A percentile compares a stretch with the other conserved stretches of the same genome.
These are phyloP conservation scores for Athalia rosae DNA, from an alignment of 2,888 invertebrate species.

Conservation along the genomic window DNA sequence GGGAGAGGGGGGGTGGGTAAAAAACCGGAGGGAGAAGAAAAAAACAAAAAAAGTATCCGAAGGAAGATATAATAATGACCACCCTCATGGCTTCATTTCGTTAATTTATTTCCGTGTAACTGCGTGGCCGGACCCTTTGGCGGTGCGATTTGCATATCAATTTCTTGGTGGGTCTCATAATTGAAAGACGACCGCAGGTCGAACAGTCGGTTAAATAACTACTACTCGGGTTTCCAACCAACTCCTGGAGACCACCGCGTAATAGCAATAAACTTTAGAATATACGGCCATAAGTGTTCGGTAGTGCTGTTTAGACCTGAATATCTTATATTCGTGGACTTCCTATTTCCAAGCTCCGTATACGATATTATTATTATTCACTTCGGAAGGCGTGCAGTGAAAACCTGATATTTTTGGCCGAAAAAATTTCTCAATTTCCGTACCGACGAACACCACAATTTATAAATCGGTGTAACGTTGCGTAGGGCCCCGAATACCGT, in stretches of 20 bases:
- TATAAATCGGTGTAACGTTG: no score
- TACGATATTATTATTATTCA: slow-evolving; percentile 1
- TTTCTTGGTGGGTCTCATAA: slow-evolving; percentile 39
- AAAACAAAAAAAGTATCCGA: no score
- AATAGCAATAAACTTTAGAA: slow-evolving; percentile 61
- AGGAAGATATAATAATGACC: slow-evolving; percentile 7
- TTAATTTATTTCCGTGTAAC: slow-evolving; percentile 42
- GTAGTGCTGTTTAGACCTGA: slow-evolving; percentile 21
- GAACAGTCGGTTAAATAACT: slow-evolving; percentile 60
- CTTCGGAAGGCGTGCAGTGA: background rate
- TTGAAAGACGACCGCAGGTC: slow-evolving; percentile 41
- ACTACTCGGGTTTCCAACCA: slow-evolving; percentile 59
- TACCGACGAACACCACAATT: no score
- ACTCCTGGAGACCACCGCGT: slow-evolving; percentile 59
- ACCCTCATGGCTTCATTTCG: slow-evolving; percentile 43
- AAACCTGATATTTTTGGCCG: background rate
- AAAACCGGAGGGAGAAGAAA: no score
- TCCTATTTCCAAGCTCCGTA: slow-evolving; percentile 13
- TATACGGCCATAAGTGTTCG: slow-evolving; percentile 56
- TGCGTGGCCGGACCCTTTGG: slow-evolving; percentile 26
- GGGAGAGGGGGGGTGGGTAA: no score
- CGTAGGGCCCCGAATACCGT: no score
- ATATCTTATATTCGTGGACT: slow-evolving; percentile 32
- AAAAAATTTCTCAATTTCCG: background rate
- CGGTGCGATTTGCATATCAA: slow-evolving; percentile 44